These are phyloP conservation scores for Gonatopus flavifemur DNA, from an alignment of 1,140 invertebrate species.

Conservation along the genomic window DNA sequence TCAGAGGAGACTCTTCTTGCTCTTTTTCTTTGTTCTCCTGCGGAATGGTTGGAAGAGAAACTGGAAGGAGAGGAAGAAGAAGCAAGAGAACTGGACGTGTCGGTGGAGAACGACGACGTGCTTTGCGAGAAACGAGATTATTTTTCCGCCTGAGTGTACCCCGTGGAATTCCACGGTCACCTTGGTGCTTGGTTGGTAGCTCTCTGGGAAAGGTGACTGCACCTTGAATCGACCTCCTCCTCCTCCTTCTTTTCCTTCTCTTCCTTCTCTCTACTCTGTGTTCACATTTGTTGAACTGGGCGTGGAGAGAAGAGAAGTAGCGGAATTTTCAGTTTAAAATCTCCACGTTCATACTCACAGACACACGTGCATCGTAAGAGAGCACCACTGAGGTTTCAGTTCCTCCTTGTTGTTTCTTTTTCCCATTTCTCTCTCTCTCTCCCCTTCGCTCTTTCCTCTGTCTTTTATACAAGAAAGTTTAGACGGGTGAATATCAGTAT, in stretches of 20 bases:
- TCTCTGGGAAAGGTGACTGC: conserved; percentile 43
- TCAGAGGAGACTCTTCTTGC: too few relatives aligned
- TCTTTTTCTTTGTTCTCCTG: too few relatives aligned
- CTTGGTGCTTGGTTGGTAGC: too few relatives aligned
- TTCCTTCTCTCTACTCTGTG: too few relatives aligned
- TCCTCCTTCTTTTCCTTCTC: too few relatives aligned
- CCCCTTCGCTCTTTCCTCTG: neutral
- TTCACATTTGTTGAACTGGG: conserved; percentile 1
- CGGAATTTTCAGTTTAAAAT: too few relatives aligned
- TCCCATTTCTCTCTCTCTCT: conserved; percentile 15
- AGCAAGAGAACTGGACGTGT: conserved; percentile 1
- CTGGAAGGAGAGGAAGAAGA: neutral
- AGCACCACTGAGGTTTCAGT: too few relatives aligned
- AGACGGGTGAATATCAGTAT: too few relatives aligned
- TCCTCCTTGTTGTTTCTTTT: conserved; percentile 9
- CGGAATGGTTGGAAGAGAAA: neutral
- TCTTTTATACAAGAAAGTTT: neutral
- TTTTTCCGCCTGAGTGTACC: conserved; percentile 40
- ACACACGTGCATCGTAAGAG: too few relatives aligned
- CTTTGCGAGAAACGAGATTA: conserved; percentile 30
- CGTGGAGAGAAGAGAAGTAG: conserved; percentile 27
- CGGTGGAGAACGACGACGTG: conserved; percentile 21
- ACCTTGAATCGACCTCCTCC: conserved; percentile 45
- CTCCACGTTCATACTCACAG: too few relatives aligned
- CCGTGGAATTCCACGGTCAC: conserved; percentile 41